Conservation (phyloP, 2,113 vertebrate species). For the Naja naja region DNA sequence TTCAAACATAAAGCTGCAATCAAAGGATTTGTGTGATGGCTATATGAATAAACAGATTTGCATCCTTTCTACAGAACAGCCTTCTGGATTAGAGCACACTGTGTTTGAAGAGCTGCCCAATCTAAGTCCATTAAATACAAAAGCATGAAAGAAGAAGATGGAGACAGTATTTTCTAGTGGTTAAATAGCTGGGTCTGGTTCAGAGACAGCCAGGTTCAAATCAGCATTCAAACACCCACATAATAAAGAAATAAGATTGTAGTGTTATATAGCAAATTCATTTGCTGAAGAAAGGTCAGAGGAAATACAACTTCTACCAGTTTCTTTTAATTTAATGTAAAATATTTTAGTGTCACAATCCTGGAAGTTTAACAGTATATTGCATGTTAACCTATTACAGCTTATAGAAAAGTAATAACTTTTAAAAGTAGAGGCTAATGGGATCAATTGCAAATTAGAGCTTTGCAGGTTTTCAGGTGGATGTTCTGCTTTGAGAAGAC, state of each 20-base stretch:
- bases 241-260: neutral
- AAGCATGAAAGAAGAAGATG: neutral
- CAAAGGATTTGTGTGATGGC: neutral
- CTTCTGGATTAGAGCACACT: neutral
- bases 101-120: neutral
- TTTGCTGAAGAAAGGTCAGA: neutral
- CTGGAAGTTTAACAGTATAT: neutral
- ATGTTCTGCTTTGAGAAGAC: neutral
- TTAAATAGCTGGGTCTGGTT: neutral
- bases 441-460: neutral
- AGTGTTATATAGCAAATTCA: neutral
- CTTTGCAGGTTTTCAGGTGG: neutral
- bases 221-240: neutral
- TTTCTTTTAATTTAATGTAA: neutral
- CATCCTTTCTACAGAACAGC: neutral
- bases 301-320: neutral
- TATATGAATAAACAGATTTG: neutral
- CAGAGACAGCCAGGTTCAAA: neutral
- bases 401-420: neutral
- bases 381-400: neutral
- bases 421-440: neutral
- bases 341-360: neutral
- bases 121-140: neutral
- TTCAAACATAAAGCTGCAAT: neutral
- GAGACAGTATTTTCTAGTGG: neutral